Evolutionary conservation across 2,113 vertebrate species (phyloP).

Genomic region (Thunnus thynnus): DNA sequence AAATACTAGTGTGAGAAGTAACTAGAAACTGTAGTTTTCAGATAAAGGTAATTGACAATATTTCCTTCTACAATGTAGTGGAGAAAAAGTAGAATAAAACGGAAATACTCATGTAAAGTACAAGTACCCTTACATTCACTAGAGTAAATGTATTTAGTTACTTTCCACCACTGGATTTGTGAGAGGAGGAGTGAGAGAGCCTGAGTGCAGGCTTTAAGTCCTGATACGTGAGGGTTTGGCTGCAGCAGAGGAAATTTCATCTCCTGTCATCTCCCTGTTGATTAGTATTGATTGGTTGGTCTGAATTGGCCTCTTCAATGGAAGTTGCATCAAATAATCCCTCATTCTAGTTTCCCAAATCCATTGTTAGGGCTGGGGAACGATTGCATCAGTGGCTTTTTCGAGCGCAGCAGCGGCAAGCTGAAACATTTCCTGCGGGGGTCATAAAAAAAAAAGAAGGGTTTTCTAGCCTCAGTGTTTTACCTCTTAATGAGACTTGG

Average conservation of each 20-base stretch:
- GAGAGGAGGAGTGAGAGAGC: conserved; percentile 15
- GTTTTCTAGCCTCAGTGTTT: conserved; percentile 64
- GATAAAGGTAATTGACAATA: too few relatives aligned
- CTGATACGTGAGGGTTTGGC: conserved; percentile 53
- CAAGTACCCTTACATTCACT: too few relatives aligned
- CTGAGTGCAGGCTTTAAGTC: conserved; percentile 20
- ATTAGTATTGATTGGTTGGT: conserved; percentile 87
- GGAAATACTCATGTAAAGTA: too few relatives aligned
- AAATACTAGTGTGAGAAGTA: too few relatives aligned
- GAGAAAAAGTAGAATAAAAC: too few relatives aligned
- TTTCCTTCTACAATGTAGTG: neutral
- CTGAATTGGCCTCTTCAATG: conserved; percentile 85
- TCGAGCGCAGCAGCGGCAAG: conserved; percentile 9
- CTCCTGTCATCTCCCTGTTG: conserved; percentile 81
- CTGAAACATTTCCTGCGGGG: conserved; percentile 71
- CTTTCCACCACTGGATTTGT: neutral
- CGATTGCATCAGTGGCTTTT: conserved; percentile 78
- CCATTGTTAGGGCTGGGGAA: conserved; percentile 67
- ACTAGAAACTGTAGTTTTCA: too few relatives aligned
- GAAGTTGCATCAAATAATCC: conserved; percentile 87
- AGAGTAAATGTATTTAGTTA: neutral
- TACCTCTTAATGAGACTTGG: conserved; percentile 70
- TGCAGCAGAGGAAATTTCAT: conserved; percentile 76
- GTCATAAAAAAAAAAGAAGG: conserved; percentile 1
- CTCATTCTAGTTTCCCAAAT: conserved; percentile 81